Evolutionary conservation across 2,888 invertebrate species (phyloP).

Genomic region (Euproctis similis): DNA sequence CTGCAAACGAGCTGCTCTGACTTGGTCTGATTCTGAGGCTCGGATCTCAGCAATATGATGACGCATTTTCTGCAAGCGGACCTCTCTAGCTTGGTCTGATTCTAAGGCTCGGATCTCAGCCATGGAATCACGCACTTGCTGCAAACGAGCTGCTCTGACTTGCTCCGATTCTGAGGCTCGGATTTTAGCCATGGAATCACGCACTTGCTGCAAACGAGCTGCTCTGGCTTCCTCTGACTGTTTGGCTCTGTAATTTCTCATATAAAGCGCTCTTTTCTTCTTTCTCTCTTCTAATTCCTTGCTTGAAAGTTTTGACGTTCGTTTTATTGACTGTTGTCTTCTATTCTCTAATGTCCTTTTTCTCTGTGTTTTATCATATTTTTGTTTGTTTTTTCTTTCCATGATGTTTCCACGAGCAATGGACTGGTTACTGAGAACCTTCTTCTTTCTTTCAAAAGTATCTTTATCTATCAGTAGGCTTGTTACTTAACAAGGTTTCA

Average conservation of each 20-base stretch:
- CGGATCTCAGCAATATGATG: not conserved
- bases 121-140: not conserved
- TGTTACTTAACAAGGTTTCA: too few species aligned
- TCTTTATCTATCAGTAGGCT: too few species aligned
- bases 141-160: not conserved
- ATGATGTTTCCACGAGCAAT: not conserved
- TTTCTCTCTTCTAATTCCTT: not conserved
- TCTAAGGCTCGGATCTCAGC: not conserved
- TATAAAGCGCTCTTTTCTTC: not conserved
- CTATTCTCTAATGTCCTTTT: not conserved
- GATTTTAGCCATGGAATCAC: too few species aligned
- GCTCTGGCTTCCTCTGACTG: constrained; percentile 5
- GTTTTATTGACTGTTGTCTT: not conserved
- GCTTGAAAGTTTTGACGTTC: not conserved
- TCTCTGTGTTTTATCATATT: not conserved
- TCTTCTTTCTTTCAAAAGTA: too few species aligned
- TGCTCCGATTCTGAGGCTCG: not conserved
- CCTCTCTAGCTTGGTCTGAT: not conserved
- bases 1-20: too few species aligned
- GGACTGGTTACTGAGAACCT: too few species aligned
- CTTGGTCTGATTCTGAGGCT: too few species aligned
- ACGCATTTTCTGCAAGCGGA: not conserved
- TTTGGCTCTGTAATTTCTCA: constrained; percentile 4
- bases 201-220: constrained; percentile 5
- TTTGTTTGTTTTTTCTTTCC: not conserved